Base-by-base conservation (phyloP, 1,140 invertebrate species). In the Megalopta genalis region DNA sequence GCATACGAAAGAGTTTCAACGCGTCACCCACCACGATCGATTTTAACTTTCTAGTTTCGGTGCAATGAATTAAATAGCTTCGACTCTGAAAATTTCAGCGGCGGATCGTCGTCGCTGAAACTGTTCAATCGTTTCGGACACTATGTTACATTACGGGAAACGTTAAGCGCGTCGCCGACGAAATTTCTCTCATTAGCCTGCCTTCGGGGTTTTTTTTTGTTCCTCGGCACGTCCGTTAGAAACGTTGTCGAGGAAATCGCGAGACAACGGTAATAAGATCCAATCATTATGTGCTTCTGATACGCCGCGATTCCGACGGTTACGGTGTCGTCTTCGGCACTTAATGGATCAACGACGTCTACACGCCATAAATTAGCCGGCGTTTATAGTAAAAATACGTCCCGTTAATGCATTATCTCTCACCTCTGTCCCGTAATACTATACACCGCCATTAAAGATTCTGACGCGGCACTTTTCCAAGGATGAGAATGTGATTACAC, bases 331-430 rank as follows among this genome's bases (percentile, higher is more conserved):
- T 49, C 39, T 32, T 32, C 39, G 23, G 42, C 0, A 14, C 21
- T 64, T 73, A 73, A 64, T 73, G 71, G 42, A 64, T 65, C 27
- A 23, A 46, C 23, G 2, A 62, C 39, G 57, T 46, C 6, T 9
- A 18, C 21, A 0, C 1, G 39, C 16, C 18, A 7, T 59, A 42
- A 67, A 75, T 32, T 8, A 68, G 57, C 16, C n/a, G 0, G 14
- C 10, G 12, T 9, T n/a, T 3, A n/a, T 32, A 9, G 1, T 23
- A 14, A 0, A 32, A n/a, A 57, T 25, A 3, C 14, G 10, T 49
- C 5, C 9, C 54, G 14, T 16, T 37, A 21, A 3, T 63, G 5
- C 14, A 32, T 76, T 37, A 37, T 68, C 25, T 7, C 9, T 9
- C 49, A 18, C n/a, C 14, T 6, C 18, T n/a, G 23, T 46, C 7